A percentile compares a stretch with the other conserved stretches of the same genome.
phyloP scores from a whole-genome alignment of 1,140 invertebrate genomes.

The Pachypsylla venusta region DNA sequence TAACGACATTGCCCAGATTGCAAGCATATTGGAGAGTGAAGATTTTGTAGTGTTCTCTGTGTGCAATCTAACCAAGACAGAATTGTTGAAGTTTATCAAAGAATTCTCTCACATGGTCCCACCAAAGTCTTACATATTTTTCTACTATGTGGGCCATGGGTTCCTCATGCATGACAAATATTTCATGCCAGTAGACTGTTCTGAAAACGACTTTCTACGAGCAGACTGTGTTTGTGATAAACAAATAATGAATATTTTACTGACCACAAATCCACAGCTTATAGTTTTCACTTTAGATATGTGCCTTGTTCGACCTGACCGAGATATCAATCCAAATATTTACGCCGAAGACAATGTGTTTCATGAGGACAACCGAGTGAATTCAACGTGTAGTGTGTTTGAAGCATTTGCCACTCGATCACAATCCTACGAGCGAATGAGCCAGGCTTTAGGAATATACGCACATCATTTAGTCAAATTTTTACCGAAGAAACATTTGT shows the following conservation, averaged over 20 bases:
- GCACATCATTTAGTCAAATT: constrained; percentile 10
- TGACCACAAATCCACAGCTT: constrained; percentile 19
- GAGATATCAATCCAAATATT: constrained; percentile 5
- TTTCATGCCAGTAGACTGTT: constrained; percentile 22
- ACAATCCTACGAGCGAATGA: constrained; percentile 6
- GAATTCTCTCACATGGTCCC: constrained; percentile 19
- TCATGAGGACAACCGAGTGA: background rate
- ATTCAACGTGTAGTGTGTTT: background rate
- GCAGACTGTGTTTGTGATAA: constrained; percentile 19
- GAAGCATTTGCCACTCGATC: constrained; percentile 7
- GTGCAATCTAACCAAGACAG: constrained; percentile 17
- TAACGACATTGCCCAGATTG: constrained; percentile 21
- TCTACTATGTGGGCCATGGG: constrained; percentile 24
- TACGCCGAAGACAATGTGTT: background rate
- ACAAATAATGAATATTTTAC: constrained; percentile 18
- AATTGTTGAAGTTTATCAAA: constrained; percentile 20
- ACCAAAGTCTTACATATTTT: constrained; percentile 17
- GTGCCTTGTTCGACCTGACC: constrained; percentile 19
- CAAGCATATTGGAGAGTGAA: constrained; percentile 18
- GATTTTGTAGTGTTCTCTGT: constrained; percentile 23
- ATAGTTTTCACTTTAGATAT: constrained; percentile 22
- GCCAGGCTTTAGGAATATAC: background rate
- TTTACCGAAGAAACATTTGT: background rate
- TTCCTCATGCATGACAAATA: constrained; percentile 21
- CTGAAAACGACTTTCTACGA: constrained; percentile 11